These are phyloP conservation scores for Crenichthys baileyi DNA, from an alignment of 2,797 vertebrate species.

Conservation along the genomic window DNA sequence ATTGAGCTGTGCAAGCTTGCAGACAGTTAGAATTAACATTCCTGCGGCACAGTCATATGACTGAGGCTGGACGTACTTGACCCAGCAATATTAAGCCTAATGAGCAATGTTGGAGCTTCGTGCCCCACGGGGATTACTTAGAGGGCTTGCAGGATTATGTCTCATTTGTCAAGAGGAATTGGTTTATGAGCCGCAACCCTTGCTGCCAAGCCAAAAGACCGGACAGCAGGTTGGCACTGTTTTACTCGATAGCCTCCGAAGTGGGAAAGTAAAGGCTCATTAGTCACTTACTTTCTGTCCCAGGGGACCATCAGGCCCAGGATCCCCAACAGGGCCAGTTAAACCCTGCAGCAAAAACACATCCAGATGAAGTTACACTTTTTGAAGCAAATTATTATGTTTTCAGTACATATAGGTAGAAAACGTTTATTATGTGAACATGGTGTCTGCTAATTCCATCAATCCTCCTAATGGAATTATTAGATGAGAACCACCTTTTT, in stretches of 20 bases:
- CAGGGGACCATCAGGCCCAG: constrained; percentile 84
- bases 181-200: constrained; percentile 70
- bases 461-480: not conserved
- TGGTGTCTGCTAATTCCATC: not conserved
- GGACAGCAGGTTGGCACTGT: constrained; percentile 66
- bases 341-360: constrained; percentile 84
- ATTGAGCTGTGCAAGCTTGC: constrained; percentile 32
- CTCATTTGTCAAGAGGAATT: constrained; percentile 80
- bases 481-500: not conserved
- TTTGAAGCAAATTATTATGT: not conserved
- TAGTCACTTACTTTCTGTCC: constrained; percentile 93
- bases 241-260: constrained; percentile 57
- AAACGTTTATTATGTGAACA: not conserved
- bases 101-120: constrained; percentile 60
- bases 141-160: constrained; percentile 78
- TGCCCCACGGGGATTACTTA: constrained; percentile 76
- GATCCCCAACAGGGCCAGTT: constrained; percentile 91
- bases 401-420: not conserved
- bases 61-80: constrained; percentile 60
- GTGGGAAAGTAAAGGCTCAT: constrained; percentile 61
- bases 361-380: constrained; percentile 45
- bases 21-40: constrained; percentile 66
- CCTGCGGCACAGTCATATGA: constrained; percentile 72
- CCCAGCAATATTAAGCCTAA: constrained; percentile 72
- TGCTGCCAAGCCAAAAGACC: constrained; percentile 48